A percentile compares a stretch with the other conserved stretches of the same genome.
These are phyloP conservation scores for Tortrix viridana DNA, from an alignment of 2,888 invertebrate species.

Conservation along the genomic window DNA sequence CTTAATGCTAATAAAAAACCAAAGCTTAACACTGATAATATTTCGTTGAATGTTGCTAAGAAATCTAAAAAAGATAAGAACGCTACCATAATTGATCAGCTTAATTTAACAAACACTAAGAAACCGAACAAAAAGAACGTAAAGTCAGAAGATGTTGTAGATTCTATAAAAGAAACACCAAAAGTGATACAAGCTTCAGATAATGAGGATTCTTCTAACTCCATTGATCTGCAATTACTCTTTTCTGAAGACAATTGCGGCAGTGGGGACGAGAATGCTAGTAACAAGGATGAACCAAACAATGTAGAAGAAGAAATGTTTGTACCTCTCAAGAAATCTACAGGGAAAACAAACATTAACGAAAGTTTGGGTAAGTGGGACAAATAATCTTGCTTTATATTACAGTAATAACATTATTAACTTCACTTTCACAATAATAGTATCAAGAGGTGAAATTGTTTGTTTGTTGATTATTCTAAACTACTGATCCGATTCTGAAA, in stretches of 20 bases:
- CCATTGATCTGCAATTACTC: slow-evolving; percentile 66
- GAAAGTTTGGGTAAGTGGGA: slow-evolving; percentile 50
- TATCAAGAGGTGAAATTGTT: no score
- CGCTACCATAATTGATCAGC: slow-evolving; percentile 62
- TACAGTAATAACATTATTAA: no score
- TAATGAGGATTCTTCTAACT: slow-evolving; percentile 59
- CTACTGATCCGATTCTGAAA: no score
- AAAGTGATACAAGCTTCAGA: slow-evolving; percentile 32
- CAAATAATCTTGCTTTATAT: no score
- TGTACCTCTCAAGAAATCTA: slow-evolving; percentile 64
- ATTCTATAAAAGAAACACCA: slow-evolving; percentile 39
- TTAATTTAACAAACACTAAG: slow-evolving; percentile 68
- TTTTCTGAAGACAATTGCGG: slow-evolving; percentile 73
- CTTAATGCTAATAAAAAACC: slow-evolving; percentile 57
- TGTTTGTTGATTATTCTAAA: no score
- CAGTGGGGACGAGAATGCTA: slow-evolving; percentile 47
- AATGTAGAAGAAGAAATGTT: slow-evolving; percentile 42
- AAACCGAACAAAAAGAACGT: slow-evolving; percentile 47
- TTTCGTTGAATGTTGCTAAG: slow-evolving; percentile 63
- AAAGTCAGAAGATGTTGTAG: slow-evolving; percentile 34
- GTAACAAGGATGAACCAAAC: slow-evolving; percentile 39
- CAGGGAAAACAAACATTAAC: slow-evolving; percentile 61
- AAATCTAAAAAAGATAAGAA: slow-evolving; percentile 56
- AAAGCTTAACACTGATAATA: slow-evolving; percentile 51
- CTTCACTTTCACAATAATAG: no score